Percentiles rank a stretch among this genome's conserved stretches.
Conservation (phyloP, 1,140 invertebrate genomes). For the Dufourea novaeangliae region DNA sequence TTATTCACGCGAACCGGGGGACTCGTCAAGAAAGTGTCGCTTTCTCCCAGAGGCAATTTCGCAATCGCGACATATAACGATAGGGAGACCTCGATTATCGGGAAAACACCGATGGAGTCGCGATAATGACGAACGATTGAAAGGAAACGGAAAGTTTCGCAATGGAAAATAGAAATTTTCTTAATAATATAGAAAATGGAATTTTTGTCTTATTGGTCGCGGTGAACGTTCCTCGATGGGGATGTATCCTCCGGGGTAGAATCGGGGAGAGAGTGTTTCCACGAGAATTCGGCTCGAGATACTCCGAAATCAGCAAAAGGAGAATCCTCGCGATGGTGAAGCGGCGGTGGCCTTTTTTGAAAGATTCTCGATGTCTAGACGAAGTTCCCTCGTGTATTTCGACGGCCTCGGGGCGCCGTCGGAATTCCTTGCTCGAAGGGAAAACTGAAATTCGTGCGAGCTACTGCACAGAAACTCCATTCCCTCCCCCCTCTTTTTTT, state of each 20-base stretch:
- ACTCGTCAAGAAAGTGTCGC: constrained; percentile 1
- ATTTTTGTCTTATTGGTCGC: background rate
- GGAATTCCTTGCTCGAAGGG: constrained; percentile 35
- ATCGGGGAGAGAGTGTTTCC: constrained; percentile 45
- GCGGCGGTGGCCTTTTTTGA: constrained; percentile 23
- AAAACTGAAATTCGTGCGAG: constrained; percentile 48
- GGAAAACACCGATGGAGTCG: background rate
- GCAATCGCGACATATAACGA: background rate
- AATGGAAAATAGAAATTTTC: background rate
- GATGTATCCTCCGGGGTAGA: constrained; percentile 20
- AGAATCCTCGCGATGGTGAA: constrained; percentile 1
- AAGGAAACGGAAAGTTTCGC: background rate
- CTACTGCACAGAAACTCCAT: constrained; percentile 46
- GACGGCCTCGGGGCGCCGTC: constrained; percentile 31
- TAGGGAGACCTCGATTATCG: background rate
- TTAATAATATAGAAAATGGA: too few relatives aligned
- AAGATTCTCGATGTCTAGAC: constrained; percentile 54
- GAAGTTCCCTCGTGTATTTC: constrained; percentile 48
- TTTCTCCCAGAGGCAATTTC: constrained; percentile 6
- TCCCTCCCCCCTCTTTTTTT: constrained; percentile 33
- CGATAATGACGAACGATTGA: background rate
- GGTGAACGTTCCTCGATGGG: background rate
- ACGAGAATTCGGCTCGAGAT: constrained; percentile 6
- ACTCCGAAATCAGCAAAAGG: constrained; percentile 16
- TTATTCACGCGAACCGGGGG: background rate